phyloP scores from a whole-genome alignment of 2,888 invertebrate species.

The Troglohyphantes excavatus region DNA sequence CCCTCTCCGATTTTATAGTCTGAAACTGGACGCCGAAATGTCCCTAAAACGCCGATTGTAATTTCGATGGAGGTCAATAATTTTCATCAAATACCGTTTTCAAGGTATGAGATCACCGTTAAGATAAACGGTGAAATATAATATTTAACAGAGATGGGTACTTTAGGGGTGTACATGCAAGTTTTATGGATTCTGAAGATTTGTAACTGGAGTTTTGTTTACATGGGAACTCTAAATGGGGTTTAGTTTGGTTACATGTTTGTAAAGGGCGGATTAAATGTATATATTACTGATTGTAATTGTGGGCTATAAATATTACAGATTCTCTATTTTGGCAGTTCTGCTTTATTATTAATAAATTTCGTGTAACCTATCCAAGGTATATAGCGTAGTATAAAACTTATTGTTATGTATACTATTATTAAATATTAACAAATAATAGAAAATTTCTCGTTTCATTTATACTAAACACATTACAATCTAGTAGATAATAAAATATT shows the following conservation, averaged over 20 bases:
- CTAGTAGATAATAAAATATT: too few relatives aligned
- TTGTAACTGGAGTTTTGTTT: background rate
- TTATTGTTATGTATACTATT: too few relatives aligned
- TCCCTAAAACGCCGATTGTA: slow-evolving; percentile 34
- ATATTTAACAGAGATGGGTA: background rate
- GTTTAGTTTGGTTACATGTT: background rate
- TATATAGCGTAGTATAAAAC: too few relatives aligned
- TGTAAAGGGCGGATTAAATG: too few relatives aligned
- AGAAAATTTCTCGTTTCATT: too few relatives aligned
- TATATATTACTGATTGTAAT: too few relatives aligned
- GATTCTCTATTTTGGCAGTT: too few relatives aligned
- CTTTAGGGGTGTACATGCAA: background rate
- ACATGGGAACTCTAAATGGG: background rate
- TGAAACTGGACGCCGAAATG: slow-evolving; percentile 44
- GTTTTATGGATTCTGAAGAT: background rate
- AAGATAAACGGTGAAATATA: slow-evolving; percentile 41
- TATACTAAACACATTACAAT: too few relatives aligned
- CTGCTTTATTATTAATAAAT: too few relatives aligned
- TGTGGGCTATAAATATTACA: too few relatives aligned
- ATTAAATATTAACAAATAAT: too few relatives aligned
- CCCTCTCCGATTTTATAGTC: slow-evolving; percentile 51
- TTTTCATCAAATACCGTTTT: slow-evolving; percentile 36
- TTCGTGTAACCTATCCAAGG: too few relatives aligned
- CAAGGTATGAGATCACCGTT: slow-evolving; percentile 25
- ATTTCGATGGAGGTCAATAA: slow-evolving; percentile 48